A percentile compares a stretch with the other conserved stretches of the same genome.
phyloP scores from a whole-genome alignment of 2,797 vertebrate genomes.

The Simalia tracyae region DNA sequence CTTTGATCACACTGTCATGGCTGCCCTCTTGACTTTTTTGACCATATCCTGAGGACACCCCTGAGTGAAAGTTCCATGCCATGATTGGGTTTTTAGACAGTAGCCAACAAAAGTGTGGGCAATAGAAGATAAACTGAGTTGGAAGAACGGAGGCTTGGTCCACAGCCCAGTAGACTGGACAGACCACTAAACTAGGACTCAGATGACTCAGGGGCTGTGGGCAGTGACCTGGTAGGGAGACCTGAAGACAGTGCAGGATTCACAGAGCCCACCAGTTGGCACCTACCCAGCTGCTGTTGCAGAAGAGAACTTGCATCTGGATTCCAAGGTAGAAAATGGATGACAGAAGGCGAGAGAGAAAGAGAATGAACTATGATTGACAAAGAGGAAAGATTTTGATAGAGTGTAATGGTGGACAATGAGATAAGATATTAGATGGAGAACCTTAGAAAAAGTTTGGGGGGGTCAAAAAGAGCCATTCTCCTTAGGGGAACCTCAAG shows the following conservation, averaged over 20 bases:
- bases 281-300: too few relatives aligned
- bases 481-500: neutral
- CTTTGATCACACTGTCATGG: neutral
- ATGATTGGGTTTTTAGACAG: neutral
- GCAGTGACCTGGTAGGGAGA: neutral
- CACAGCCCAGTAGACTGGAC: neutral
- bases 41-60: neutral
- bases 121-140: neutral
- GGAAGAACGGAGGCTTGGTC: neutral
- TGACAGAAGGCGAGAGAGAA: too few relatives aligned
- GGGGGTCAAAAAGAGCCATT: neutral
- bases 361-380: neutral
- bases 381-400: neutral
- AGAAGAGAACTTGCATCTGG: too few relatives aligned
- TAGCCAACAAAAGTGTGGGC: neutral
- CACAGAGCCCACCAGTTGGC: neutral
- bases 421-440: neutral
- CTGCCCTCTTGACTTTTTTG: neutral
- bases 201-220: neutral
- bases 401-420: neutral
- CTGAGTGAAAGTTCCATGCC: neutral
- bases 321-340: too few relatives aligned
- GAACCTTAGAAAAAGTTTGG: neutral
- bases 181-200: neutral
- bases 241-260: neutral